Percentiles rank a stretch among this genome's conserved stretches.
Conservation (phyloP, 64 coral and sea anemone genomes). For the Exaiptasia diaphana region DNA sequence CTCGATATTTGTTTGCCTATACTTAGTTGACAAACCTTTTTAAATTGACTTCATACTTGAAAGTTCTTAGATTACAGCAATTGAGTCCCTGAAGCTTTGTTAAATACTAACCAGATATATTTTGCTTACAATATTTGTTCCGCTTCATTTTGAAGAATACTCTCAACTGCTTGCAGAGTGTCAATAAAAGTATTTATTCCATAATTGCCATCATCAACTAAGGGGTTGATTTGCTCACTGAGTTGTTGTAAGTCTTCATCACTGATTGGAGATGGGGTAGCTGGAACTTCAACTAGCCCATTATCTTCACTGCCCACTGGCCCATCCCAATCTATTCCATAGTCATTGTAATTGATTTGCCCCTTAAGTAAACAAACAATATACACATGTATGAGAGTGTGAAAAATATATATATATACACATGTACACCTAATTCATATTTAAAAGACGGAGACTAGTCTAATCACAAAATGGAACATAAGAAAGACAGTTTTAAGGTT, state of each 20-base stretch:
- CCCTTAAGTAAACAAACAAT: not conserved
- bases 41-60: too few relatives aligned
- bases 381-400: not conserved
- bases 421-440: not conserved
- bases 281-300: slow-evolving; percentile 16
- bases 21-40: too few relatives aligned
- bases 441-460: not conserved
- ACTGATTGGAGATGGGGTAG: slow-evolving; percentile 16
- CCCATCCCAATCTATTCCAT: slow-evolving; percentile 58
- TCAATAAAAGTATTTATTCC: not conserved
- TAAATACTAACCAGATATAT: too few relatives aligned
- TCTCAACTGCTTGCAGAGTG: not conserved
- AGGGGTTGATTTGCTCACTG: not conserved
- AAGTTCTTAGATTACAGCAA: too few relatives aligned
- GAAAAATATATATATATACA: too few relatives aligned
- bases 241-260: not conserved
- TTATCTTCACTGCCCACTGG: not conserved
- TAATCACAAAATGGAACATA: not conserved
- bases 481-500: too few relatives aligned
- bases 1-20: too few relatives aligned
- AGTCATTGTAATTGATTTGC: not conserved
- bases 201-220: not conserved
- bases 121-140: too few relatives aligned
- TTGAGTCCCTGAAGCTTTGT: too few relatives aligned
- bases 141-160: too few relatives aligned